Percentiles rank a stretch among this genome's conserved stretches.
Conservation (phyloP, 1,140 invertebrate genomes). For the Epicauta chinensis region DNA sequence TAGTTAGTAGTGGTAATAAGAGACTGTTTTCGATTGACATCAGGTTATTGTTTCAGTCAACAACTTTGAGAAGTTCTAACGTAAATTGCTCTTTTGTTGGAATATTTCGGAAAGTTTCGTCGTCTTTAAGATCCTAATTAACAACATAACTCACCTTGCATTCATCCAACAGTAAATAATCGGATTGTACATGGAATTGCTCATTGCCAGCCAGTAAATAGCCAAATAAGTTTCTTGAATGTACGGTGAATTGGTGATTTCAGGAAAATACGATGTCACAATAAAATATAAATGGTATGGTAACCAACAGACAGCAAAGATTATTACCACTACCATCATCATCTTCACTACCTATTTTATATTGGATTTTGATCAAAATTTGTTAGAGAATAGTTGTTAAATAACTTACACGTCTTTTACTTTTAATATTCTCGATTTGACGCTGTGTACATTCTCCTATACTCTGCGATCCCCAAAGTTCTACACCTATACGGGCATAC, state of each 20-base stretch:
- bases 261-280: conserved; percentile 69
- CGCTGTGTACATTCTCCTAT: conserved; percentile 90
- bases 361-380: no score
- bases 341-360: conserved; percentile 95
- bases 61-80: no score
- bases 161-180: conserved; percentile 96
- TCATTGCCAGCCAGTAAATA: conserved; percentile 94
- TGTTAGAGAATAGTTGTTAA: no score
- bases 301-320: conserved; percentile 87
- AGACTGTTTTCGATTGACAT: no score
- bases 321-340: conserved; percentile 86
- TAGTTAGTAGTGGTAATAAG: no score
- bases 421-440: conserved; percentile 85
- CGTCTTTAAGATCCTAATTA: no score
- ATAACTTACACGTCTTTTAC: conserved; percentile 89
- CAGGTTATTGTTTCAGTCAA: no score
- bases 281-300: conserved; percentile 91
- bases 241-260: conserved; percentile 64
- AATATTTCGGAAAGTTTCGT: no score
- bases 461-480: conserved; percentile 91
- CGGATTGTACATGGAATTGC: conserved; percentile 92
- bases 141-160: conserved; percentile 65
- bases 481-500: conserved; percentile 82
- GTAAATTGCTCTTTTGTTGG: no score
- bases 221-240: conserved; percentile 88